A percentile compares a stretch with the other conserved stretches of the same genome.
These are phyloP conservation scores for Drosophila pruinosa DNA, from an alignment of 1,140 invertebrate species.

Conservation along the genomic window DNA sequence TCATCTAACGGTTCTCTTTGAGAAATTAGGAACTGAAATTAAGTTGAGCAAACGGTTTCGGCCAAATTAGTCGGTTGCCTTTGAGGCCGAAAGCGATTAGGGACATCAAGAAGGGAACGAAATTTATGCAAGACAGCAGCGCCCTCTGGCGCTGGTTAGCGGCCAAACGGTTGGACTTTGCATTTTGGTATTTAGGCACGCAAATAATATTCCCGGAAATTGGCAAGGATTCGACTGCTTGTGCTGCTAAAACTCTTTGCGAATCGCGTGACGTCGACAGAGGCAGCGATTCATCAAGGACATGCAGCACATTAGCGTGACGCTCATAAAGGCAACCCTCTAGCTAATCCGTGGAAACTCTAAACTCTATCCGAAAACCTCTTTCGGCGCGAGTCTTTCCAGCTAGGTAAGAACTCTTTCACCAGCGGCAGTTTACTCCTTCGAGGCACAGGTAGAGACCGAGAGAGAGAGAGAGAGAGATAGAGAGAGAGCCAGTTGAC, in stretches of 20 bases:
- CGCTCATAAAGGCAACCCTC: slow-evolving; percentile 60
- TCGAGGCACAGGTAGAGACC: slow-evolving; percentile 34
- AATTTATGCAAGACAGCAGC: slow-evolving; percentile 54
- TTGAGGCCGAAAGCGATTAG: slow-evolving; percentile 41
- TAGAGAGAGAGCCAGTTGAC: slow-evolving; percentile 45
- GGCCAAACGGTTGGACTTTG: slow-evolving; percentile 10
- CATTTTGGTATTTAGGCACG: slow-evolving; percentile 33
- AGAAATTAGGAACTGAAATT: slow-evolving; percentile 62
- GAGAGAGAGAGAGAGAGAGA: neutral
- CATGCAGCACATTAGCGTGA: slow-evolving; percentile 64
- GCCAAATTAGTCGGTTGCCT: slow-evolving; percentile 54
- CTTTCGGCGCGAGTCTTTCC: slow-evolving; percentile 70
- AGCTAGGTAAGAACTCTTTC: slow-evolving; percentile 70
- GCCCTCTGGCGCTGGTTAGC: slow-evolving; percentile 68
- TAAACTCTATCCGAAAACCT: slow-evolving; percentile 74
- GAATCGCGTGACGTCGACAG: slow-evolving; percentile 48
- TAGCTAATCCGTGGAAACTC: slow-evolving; percentile 75
- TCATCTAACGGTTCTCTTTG: slow-evolving; percentile 17
- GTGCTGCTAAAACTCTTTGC: slow-evolving; percentile 74
- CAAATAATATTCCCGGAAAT: slow-evolving; percentile 78
- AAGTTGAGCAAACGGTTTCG: slow-evolving; percentile 21
- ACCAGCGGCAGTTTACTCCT: slow-evolving; percentile 31
- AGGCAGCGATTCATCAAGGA: slow-evolving; percentile 60
- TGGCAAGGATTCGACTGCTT: slow-evolving; percentile 68
- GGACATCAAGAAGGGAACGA: slow-evolving; percentile 16